Evolutionary conservation across 2,888 invertebrate genomes (phyloP), one percentile per base, ranked within the genome.

Genomic region (Esperia sulphurella): DNA sequence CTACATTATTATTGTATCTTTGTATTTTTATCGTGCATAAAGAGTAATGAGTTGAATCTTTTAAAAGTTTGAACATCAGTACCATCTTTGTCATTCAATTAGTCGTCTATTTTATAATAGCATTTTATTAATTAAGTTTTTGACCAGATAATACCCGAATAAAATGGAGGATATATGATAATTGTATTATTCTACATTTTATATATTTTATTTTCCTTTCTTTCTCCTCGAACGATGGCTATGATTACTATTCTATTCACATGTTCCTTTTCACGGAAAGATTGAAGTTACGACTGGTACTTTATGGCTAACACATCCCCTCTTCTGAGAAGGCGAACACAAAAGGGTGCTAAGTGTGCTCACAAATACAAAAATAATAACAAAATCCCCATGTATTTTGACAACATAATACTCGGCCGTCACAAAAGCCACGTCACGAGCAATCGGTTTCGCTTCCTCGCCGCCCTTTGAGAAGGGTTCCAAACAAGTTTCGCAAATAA

Each of bases 311-410:
- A 73, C 76, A 81, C 79, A 83, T 83, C 76, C 83, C 81, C 74
- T 65, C 63, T 87, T 87, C 85, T 61, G 63, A 71, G 84, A 88
- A 86, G 76, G 78, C 56, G 62, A 21, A 38, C 66, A 84, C 85
- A 88, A 86, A 86, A 68, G 87, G 85, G 85, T 81, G 88, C 79
- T 84, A 88, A 88, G 88, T 86, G 85, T 79, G 80, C 84, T 81
- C 72, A 82, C 86, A 86, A 88, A 89, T 88, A 87, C 83, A 83
- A 85, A 84, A 88, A 88, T 88, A 89, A 88, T 88, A 88, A 87
- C 86, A 81, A 85, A 87, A 87, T 87, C 86, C 79, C 82, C 75
- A 79, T 85, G 85, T 89, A 88, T 89, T 89, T 89, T 89, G 89
- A 89, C 88, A 88, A 83, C 87, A 84, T 88, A 89, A 88, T 87